phyloP scores from a whole-genome alignment of 2,888 invertebrate species.

The Pandemis cinnamomeana region DNA sequence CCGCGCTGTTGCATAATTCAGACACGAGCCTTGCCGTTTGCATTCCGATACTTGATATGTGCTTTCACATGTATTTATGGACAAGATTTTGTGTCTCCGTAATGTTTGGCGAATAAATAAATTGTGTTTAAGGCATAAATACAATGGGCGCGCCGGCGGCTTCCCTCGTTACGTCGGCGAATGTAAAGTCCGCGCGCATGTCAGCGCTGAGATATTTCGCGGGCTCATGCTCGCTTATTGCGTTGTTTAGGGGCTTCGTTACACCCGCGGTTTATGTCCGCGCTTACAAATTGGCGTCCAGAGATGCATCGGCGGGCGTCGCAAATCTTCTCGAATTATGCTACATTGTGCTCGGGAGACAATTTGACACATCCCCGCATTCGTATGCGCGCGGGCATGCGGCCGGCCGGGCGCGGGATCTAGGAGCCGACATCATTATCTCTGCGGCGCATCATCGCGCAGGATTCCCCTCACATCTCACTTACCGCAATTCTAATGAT shows the following conservation, averaged over 20 bases:
- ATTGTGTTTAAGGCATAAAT: slow-evolving; percentile 82
- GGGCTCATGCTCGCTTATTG: slow-evolving; percentile 68
- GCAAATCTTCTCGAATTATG: slow-evolving; percentile 66
- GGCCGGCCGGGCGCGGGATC: slow-evolving; percentile 52
- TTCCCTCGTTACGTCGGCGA: slow-evolving; percentile 82
- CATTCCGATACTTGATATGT: slow-evolving; percentile 85
- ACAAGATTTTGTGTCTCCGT: slow-evolving; percentile 84
- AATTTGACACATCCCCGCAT: slow-evolving; percentile 55
- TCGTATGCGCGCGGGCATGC: slow-evolving; percentile 37
- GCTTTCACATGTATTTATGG: slow-evolving; percentile 85
- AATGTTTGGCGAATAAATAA: slow-evolving; percentile 84
- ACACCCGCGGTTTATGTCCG: slow-evolving; percentile 77
- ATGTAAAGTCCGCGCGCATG: slow-evolving; percentile 80
- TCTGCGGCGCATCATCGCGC: slow-evolving; percentile 64
- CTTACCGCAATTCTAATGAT: slow-evolving; percentile 81
- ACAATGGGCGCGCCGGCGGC: slow-evolving; percentile 80
- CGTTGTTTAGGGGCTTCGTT: slow-evolving; percentile 82
- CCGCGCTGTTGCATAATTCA: slow-evolving; percentile 82
- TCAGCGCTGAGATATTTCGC: slow-evolving; percentile 78
- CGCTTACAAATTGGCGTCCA: slow-evolving; percentile 79
- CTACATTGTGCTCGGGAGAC: slow-evolving; percentile 66
- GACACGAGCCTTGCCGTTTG: slow-evolving; percentile 81
- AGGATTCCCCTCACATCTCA: slow-evolving; percentile 79
- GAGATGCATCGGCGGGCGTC: slow-evolving; percentile 62
- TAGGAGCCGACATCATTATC: slow-evolving; percentile 70